Percentiles rank a stretch among this genome's conserved stretches.
Evolutionary conservation across 1,140 invertebrate species (phyloP).

Genomic region (Calephelis nemesis): DNA sequence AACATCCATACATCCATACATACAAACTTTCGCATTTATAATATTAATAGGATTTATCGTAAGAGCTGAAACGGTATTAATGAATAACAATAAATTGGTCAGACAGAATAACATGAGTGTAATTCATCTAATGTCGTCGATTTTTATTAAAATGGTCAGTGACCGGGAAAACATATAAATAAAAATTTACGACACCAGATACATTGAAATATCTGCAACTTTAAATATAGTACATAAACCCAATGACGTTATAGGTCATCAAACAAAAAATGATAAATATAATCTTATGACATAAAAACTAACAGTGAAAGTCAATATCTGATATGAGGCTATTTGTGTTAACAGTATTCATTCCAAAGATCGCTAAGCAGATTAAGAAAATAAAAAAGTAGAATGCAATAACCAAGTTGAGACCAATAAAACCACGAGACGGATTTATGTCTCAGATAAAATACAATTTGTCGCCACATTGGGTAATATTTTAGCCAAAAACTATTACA

Average conservation of each 20-base stretch:
- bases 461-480: slow-evolving; percentile 12
- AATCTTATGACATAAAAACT: too few species aligned
- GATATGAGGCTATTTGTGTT: background rate
- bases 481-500: slow-evolving; percentile 15
- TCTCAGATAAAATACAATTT: slow-evolving; percentile 3
- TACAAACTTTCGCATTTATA: too few species aligned
- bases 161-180: too few species aligned
- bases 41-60: too few species aligned
- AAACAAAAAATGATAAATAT: too few species aligned
- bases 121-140: slow-evolving; percentile 12
- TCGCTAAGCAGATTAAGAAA: slow-evolving; percentile 3
- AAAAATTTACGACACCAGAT: too few species aligned
- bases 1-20: too few species aligned
- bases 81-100: too few species aligned
- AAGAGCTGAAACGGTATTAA: too few species aligned
- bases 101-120: background rate
- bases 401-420: background rate
- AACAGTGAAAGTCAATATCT: background rate
- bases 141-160: background rate
- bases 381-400: background rate
- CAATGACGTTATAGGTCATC: too few species aligned
- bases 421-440: slow-evolving; percentile 13
- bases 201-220: too few species aligned
- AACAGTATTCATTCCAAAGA: background rate
- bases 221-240: too few species aligned